Conservation (phyloP, 2,888 invertebrate species). For the Patella depressa region DNA sequence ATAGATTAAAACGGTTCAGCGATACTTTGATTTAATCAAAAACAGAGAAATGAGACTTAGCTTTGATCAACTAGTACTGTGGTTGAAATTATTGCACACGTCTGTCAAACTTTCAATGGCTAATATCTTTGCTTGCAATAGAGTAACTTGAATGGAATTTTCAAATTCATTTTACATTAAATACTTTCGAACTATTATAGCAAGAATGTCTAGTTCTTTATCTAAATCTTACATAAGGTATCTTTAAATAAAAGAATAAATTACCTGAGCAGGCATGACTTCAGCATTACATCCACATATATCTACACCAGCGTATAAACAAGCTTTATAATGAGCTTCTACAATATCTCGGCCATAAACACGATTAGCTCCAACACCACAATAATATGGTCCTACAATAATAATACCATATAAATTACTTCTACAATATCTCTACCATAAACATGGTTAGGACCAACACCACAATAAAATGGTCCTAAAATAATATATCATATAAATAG, state of each 20-base stretch:
- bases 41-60: no score
- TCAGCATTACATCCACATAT: conserved; percentile 96
- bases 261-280: conserved; percentile 93
- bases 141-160: no score
- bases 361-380: conserved; percentile 95
- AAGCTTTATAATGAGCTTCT: conserved; percentile 95
- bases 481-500: not conserved
- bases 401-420: conserved; percentile 64
- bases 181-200: no score
- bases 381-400: conserved; percentile 90
- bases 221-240: no score
- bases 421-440: conserved; percentile 97
- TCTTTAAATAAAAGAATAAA: not conserved
- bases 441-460: conserved; percentile 94
- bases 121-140: no score
- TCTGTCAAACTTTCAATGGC: no score
- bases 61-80: no score
- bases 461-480: conserved; percentile 96
- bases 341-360: conserved; percentile 96
- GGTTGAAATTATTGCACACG: no score
- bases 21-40: no score
- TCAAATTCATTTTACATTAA: no score
- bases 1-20: no score
- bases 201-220: no score
- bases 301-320: conserved; percentile 93